These are phyloP conservation scores for Eulithis testata DNA, from an alignment of 2,888 invertebrate species.

Conservation along the genomic window DNA sequence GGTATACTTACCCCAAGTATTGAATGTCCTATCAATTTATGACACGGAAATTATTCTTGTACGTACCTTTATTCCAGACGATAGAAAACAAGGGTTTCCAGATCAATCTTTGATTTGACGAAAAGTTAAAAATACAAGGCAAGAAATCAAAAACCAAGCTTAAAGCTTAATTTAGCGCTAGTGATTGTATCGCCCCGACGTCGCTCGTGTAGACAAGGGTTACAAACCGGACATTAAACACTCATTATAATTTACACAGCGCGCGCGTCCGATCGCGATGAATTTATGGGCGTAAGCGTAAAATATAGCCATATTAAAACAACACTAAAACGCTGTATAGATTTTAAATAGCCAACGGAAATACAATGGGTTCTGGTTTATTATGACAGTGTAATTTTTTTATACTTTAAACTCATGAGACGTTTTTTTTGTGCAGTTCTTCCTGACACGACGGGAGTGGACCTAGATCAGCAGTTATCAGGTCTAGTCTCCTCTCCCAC, in stretches of 20 bases:
- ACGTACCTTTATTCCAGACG: too few relatives aligned
- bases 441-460: slow-evolving; percentile 91
- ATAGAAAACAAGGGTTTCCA: too few relatives aligned
- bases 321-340: slow-evolving; percentile 50
- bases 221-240: slow-evolving; percentile 64
- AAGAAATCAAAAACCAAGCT: slow-evolving; percentile 16
- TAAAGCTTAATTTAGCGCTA: slow-evolving; percentile 22
- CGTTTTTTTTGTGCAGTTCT: slow-evolving; percentile 83
- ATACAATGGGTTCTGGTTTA: slow-evolving; percentile 23
- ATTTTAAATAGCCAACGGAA: slow-evolving; percentile 31
- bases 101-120: too few relatives aligned
- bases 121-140: not conserved
- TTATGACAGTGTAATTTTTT: not conserved
- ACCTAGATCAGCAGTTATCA: slow-evolving; percentile 89
- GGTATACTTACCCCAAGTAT: too few relatives aligned
- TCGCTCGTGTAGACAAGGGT: slow-evolving; percentile 43
- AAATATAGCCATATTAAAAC: slow-evolving; percentile 72
- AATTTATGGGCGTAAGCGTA: slow-evolving; percentile 76
- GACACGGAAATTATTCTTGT: too few relatives aligned
- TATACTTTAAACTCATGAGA: slow-evolving; percentile 2
- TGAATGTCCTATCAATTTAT: too few relatives aligned
- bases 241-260: slow-evolving; percentile 80
- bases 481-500: slow-evolving; percentile 85
- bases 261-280: slow-evolving; percentile 71
- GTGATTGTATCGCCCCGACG: slow-evolving; percentile 36